phyloP scores from a whole-genome alignment of 2,888 invertebrate genomes.

The Eupithecia vulgata region DNA sequence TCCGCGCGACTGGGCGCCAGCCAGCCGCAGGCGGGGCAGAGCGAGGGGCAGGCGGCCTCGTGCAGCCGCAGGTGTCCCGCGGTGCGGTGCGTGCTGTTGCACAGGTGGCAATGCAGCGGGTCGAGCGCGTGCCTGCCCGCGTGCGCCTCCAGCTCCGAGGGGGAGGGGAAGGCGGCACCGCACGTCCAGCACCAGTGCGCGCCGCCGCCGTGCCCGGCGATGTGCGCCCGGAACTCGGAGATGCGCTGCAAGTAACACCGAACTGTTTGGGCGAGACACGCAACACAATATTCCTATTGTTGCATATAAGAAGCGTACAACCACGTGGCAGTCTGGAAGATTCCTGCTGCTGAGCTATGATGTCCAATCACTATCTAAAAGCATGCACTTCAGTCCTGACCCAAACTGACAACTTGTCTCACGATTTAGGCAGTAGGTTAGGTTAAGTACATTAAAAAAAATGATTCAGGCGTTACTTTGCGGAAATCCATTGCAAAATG shows the following conservation, averaged over 20 bases:
- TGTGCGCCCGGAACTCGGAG: slow-evolving; percentile 63
- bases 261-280: too few relatives aligned
- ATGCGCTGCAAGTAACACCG: slow-evolving; percentile 53
- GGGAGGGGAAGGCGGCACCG: slow-evolving; percentile 65
- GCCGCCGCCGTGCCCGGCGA: slow-evolving; percentile 56
- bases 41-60: slow-evolving; percentile 46
- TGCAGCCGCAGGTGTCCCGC: slow-evolving; percentile 50
- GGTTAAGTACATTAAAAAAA: too few relatives aligned
- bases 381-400: too few relatives aligned
- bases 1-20: slow-evolving; percentile 33
- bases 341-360: too few relatives aligned
- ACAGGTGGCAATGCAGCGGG: background rate
- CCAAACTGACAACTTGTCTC: too few relatives aligned
- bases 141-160: slow-evolving; percentile 58
- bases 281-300: too few relatives aligned
- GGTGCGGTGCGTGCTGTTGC: background rate
- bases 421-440: too few relatives aligned
- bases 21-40: slow-evolving; percentile 44
- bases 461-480: too few relatives aligned
- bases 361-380: too few relatives aligned
- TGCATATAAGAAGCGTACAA: too few relatives aligned
- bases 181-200: slow-evolving; percentile 77
- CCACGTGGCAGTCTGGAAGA: too few relatives aligned
- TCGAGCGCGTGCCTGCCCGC: slow-evolving; percentile 44
- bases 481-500: too few relatives aligned